Evolutionary conservation across 1,140 invertebrate species (phyloP).

Genomic region (Brachionus koreanus): DNA sequence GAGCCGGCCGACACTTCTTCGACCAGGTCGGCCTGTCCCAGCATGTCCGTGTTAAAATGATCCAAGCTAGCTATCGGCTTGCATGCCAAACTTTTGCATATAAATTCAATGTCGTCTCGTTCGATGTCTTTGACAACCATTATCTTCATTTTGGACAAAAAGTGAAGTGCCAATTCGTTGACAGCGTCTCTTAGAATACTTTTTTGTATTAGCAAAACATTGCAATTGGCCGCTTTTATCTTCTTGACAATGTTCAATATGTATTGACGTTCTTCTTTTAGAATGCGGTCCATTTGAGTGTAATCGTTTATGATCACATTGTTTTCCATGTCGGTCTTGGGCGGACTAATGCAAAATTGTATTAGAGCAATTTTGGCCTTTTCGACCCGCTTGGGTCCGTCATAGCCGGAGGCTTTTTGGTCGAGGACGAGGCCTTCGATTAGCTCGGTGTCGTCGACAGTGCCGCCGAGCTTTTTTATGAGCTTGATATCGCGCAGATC

Average conservation of each 20-base stretch:
- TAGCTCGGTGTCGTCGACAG: slow-evolving; percentile 93
- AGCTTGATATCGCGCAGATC: slow-evolving; percentile 84
- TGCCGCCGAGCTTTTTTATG: slow-evolving; percentile 84
- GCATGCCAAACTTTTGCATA: slow-evolving; percentile 87
- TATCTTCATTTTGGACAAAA: slow-evolving; percentile 97
- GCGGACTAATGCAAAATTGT: slow-evolving; percentile 98
- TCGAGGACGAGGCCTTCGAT: slow-evolving; percentile 91
- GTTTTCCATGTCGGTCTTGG: slow-evolving; percentile 99
- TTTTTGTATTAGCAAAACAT: slow-evolving; percentile 95
- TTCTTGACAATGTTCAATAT: slow-evolving; percentile 98
- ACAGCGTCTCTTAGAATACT: slow-evolving; percentile 94
- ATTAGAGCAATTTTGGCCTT: slow-evolving; percentile 98
- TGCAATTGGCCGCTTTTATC: slow-evolving; percentile 96
- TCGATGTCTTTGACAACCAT: slow-evolving; percentile 98
- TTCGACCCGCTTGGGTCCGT: slow-evolving; percentile 74
- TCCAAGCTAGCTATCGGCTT: slow-evolving; percentile 95
- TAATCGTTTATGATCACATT: slow-evolving; percentile 94
- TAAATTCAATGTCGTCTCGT: slow-evolving; percentile 92
- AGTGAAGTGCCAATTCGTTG: slow-evolving; percentile 92
- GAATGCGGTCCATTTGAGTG: slow-evolving; percentile 93
- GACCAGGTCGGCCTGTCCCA: slow-evolving; percentile 85
- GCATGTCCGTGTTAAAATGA: slow-evolving; percentile 86
- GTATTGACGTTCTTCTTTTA: slow-evolving; percentile 96
- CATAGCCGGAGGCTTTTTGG: slow-evolving; percentile 79
- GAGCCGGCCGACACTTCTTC: slow-evolving; percentile 86